phyloP scores from a whole-genome alignment of 2,888 invertebrate genomes.

The Callinectes sapidus region DNA sequence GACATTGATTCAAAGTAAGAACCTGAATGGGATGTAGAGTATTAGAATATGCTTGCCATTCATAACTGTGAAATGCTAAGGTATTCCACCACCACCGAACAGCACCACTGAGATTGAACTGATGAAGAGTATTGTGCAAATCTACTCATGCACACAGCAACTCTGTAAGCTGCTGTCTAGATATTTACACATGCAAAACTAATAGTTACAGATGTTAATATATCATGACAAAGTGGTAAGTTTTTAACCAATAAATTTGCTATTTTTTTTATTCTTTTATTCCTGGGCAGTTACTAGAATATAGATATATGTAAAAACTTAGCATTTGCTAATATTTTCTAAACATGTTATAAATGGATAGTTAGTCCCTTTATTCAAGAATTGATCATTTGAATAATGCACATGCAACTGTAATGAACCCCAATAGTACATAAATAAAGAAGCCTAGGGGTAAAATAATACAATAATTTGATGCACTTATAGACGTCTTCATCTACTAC shows the following conservation, averaged over 20 bases:
- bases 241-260: background rate
- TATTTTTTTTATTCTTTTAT: background rate
- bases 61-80: conserved; percentile 6
- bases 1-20: background rate
- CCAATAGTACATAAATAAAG: background rate
- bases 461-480: too few relatives aligned
- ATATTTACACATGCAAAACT: background rate
- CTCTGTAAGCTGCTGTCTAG: background rate
- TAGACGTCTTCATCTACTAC: too few relatives aligned
- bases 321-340: background rate
- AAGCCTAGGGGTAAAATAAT: too few relatives aligned
- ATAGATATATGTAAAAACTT: background rate
- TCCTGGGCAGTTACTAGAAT: background rate
- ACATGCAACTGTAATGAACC: background rate
- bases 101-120: background rate
- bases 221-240: background rate
- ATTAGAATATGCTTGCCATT: background rate
- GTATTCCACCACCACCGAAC: background rate
- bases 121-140: background rate
- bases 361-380: background rate
- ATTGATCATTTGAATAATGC: background rate
- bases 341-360: background rate
- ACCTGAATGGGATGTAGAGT: background rate
- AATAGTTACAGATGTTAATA: background rate
- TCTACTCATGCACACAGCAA: background rate